These are phyloP conservation scores for Nestor notabilis DNA, from an alignment of 2,113 vertebrate genomes.

Conservation along the genomic window DNA sequence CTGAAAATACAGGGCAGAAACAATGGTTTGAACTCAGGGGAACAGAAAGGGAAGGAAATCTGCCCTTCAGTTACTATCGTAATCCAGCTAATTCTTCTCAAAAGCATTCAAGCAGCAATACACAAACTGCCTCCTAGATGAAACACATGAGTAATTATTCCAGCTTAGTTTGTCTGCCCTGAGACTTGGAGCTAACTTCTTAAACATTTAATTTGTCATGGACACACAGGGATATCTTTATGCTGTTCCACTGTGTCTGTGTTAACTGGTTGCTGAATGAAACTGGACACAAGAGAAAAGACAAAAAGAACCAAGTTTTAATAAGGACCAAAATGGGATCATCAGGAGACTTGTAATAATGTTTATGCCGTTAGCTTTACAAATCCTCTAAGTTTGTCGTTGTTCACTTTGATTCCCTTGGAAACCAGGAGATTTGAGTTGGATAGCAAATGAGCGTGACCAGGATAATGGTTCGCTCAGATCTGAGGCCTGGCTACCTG, in stretches of 20 bases:
- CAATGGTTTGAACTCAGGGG: background rate
- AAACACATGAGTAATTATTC: slow-evolving; percentile 74
- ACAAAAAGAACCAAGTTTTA: background rate
- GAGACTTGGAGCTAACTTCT: slow-evolving; percentile 54
- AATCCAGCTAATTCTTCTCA: slow-evolving; percentile 78
- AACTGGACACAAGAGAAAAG: background rate
- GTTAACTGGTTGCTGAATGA: background rate
- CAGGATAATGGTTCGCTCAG: slow-evolving; percentile 71
- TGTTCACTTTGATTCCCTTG: slow-evolving; percentile 39
- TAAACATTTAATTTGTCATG: slow-evolving; percentile 62
- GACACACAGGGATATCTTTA: background rate
- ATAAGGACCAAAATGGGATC: background rate
- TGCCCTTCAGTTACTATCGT: slow-evolving; percentile 58
- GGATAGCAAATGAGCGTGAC: slow-evolving; percentile 58
- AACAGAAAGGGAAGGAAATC: slow-evolving; percentile 52
- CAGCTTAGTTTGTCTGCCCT: slow-evolving; percentile 74
- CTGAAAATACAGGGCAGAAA: background rate
- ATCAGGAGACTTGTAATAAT: background rate
- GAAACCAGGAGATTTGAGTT: slow-evolving; percentile 57
- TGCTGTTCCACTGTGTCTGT: background rate
- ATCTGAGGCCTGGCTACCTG: slow-evolving; percentile 66
- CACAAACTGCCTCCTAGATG: slow-evolving; percentile 69
- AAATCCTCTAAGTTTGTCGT: slow-evolving; percentile 55
- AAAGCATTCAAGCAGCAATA: slow-evolving; percentile 69
- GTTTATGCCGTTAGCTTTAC: background rate